Conservation (phyloP, 2,113 vertebrate genomes). For the Cariama cristata region DNA sequence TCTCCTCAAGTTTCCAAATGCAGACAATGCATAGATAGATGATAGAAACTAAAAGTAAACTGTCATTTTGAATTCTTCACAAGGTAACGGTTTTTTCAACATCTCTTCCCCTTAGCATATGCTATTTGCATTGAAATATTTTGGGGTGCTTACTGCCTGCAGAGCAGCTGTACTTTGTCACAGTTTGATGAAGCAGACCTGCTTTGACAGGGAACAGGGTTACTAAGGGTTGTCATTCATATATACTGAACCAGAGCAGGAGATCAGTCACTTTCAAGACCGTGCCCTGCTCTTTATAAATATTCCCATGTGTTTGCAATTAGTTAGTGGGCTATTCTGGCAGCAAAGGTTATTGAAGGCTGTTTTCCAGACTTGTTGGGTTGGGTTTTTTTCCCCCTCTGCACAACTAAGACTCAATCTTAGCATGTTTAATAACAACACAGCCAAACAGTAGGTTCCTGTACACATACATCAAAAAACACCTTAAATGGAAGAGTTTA, state of each 20-base stretch:
- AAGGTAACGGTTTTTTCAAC: not conserved
- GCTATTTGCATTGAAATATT: not conserved
- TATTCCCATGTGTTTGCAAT: slow-evolving; percentile 70
- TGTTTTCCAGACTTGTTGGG: slow-evolving; percentile 6
- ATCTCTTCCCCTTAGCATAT: not conserved
- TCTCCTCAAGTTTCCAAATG: not conserved
- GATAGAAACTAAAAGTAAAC: not conserved
- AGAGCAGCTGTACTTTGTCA: slow-evolving; percentile 50
- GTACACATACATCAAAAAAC: not conserved
- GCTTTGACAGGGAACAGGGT: slow-evolving; percentile 50
- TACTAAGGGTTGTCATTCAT: slow-evolving; percentile 40
- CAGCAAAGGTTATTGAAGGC: slow-evolving; percentile 43
- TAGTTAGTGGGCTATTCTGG: slow-evolving; percentile 49
- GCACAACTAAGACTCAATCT: not conserved
- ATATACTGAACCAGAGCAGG: slow-evolving; percentile 24
- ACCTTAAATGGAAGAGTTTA: not conserved
- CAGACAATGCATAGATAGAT: not conserved
- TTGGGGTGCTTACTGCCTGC: not conserved
- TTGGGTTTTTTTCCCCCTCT: not conserved
- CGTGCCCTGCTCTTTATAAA: slow-evolving; percentile 43
- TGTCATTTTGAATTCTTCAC: not conserved
- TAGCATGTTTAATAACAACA: slow-evolving; percentile 29
- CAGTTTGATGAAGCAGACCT: slow-evolving; percentile 23
- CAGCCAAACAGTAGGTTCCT: slow-evolving; percentile 23
- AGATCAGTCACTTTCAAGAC: slow-evolving; percentile 41